Percentiles rank a stretch among this genome's conserved stretches.
These are phyloP conservation scores for Brenthis ino DNA, from an alignment of 2,888 invertebrate genomes.

Conservation along the genomic window DNA sequence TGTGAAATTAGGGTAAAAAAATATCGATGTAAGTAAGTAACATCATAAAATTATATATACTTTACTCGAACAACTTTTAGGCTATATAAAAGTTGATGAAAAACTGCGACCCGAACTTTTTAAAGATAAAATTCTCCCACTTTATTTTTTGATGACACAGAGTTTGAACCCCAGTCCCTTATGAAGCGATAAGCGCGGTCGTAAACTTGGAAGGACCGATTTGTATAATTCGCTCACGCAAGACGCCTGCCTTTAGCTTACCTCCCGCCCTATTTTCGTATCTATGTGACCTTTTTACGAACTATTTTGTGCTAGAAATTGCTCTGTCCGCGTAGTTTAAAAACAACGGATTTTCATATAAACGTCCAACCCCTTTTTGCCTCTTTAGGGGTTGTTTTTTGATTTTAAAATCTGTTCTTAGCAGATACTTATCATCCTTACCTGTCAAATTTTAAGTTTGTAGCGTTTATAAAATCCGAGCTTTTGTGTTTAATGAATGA, in stretches of 20 bases:
- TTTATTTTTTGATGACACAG: conserved; percentile 15
- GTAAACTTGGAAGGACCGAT: conserved; percentile 61
- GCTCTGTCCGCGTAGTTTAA: too few species aligned
- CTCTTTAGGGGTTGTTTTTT: too few species aligned
- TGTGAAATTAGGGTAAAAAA: too few species aligned
- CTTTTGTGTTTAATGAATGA: too few species aligned
- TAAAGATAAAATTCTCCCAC: conserved; percentile 12
- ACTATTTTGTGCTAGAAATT: too few species aligned
- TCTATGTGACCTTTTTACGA: not conserved
- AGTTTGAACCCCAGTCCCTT: conserved; percentile 12
- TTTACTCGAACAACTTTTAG: not conserved
- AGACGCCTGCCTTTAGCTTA: not conserved
- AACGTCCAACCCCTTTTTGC: too few species aligned
- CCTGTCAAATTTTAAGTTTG: too few species aligned
- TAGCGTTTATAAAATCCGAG: too few species aligned
- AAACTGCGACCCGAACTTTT: conserved; percentile 2
- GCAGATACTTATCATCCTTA: too few species aligned
- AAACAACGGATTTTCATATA: too few species aligned
- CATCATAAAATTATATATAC: not conserved
- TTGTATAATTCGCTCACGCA: conserved; percentile 56
- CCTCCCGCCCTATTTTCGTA: not conserved
- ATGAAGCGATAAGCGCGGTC: conserved; percentile 40
- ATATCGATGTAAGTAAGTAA: not conserved
- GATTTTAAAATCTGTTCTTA: too few species aligned
- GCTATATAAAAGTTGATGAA: conserved; percentile 10